Evolutionary conservation across 2,888 invertebrate genomes (phyloP), one percentile per base, ranked within the genome.

Genomic region (Drosophila parthenogenetica): DNA sequence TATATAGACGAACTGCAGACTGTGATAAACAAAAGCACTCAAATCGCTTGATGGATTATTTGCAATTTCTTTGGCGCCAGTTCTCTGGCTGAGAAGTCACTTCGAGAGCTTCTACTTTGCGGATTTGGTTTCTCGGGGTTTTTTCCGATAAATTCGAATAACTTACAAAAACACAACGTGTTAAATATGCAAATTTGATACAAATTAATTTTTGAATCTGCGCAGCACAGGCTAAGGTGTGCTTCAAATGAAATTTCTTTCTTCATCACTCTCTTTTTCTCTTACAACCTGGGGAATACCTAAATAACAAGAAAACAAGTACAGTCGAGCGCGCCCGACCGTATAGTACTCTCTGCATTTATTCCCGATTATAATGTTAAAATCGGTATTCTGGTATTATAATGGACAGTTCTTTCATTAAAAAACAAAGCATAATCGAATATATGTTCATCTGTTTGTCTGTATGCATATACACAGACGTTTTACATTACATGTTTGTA

Each of bases 1-100:
- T 8, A 29, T 5, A 25, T 29, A 29, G 8, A 29, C 2, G 29
- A 29, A 29, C 17, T 35, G 8, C 19, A 51, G 42, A 39, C 53
- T 59, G 53, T 69, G 78, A 77, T 73, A 73, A 69, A 64, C 49
- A 73, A 73, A 76, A 73, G 61, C 64, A 68, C 68, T 79, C 73
- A 64, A 68, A 69, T 51, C 59, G 57, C 64, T 71, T 89, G 87
- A 89, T 89, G 75, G 79, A 89, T 89, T 77, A 76, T 73, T 81
- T 76, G 60, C 70, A 84, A 84, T 89, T 86, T 89, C 82, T 79
- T 81, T 87, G 89, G 89, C 88, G 89, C 89, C 89, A 89, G 76
- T 73, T 35, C 68, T 10, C 37, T 45, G 39, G 2, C 37, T 13
- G 39, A 11, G 22, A 22, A 29, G 17, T 37, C 19, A 50, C 19